phyloP scores from a whole-genome alignment of 2,113 vertebrate species.

The Pantherophis guttatus region DNA sequence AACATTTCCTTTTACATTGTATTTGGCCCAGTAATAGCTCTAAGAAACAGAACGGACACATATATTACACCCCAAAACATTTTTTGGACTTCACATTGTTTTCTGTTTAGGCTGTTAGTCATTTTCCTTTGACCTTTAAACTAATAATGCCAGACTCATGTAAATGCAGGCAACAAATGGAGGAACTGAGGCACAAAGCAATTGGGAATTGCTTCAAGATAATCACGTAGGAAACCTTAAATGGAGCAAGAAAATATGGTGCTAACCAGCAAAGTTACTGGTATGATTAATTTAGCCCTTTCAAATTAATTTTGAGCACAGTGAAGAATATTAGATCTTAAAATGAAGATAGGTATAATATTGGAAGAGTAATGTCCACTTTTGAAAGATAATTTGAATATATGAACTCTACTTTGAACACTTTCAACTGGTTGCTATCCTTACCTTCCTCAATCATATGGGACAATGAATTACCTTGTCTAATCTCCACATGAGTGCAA shows the following conservation, averaged over 20 bases:
- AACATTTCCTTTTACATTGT: slow-evolving; percentile 74
- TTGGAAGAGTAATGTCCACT: background rate
- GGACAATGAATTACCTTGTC: background rate
- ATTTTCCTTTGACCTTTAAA: slow-evolving; percentile 67
- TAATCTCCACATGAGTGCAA: background rate
- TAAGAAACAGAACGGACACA: slow-evolving; percentile 58
- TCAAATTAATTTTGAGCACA: background rate
- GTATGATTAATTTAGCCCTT: background rate
- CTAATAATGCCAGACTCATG: slow-evolving; percentile 54
- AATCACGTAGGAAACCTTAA: background rate
- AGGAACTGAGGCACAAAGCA: slow-evolving; percentile 27
- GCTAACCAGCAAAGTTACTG: background rate
- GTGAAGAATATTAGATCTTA: background rate
- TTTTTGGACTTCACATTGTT: slow-evolving; percentile 64
- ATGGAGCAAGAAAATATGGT: background rate
- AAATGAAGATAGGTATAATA: background rate
- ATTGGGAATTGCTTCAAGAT: background rate
- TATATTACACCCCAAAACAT: slow-evolving; percentile 59
- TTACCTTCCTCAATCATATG: background rate
- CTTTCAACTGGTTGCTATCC: background rate
- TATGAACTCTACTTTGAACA: background rate
- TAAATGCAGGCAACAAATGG: slow-evolving; percentile 26
- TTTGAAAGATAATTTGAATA: background rate
- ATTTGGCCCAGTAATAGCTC: slow-evolving; percentile 61
- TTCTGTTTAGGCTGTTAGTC: slow-evolving; percentile 57